phyloP scores from a whole-genome alignment of 2,888 invertebrate species.

The Steromphala cineraria region DNA sequence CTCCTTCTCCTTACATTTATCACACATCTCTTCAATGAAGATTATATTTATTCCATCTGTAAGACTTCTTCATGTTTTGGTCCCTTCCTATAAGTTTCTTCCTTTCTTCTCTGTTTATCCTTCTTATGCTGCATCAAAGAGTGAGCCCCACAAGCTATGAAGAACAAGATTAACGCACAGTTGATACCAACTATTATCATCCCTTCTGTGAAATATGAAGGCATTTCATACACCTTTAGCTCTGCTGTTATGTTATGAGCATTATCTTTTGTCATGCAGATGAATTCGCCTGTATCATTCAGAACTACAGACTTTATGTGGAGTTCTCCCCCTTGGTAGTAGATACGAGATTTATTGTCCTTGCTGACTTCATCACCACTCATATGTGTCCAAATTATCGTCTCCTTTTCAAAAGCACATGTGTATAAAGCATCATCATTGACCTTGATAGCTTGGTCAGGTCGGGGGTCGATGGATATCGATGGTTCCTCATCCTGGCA shows the following conservation, averaged over 20 bases:
- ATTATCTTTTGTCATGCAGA: slow-evolving; percentile 50
- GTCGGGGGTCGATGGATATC: slow-evolving; percentile 22
- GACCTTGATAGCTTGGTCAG: slow-evolving; percentile 22
- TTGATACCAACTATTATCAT: slow-evolving; percentile 60
- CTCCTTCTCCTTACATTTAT: no score
- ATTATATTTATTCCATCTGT: not conserved
- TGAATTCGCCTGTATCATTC: slow-evolving; percentile 67
- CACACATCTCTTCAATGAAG: no score
- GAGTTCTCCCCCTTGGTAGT: slow-evolving; percentile 47
- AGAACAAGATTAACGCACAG: slow-evolving; percentile 48
- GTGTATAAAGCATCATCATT: slow-evolving; percentile 25
- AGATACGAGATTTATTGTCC: slow-evolving; percentile 29
- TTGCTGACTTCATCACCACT: slow-evolving; percentile 36
- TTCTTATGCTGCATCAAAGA: slow-evolving; percentile 34
- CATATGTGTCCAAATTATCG: slow-evolving; percentile 25
- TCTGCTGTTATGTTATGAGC: slow-evolving; percentile 47
- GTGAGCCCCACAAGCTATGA: slow-evolving; percentile 48
- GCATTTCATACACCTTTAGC: slow-evolving; percentile 53
- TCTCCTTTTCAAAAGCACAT: slow-evolving; percentile 22
- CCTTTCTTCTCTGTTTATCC: not conserved
- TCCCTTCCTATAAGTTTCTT: slow-evolving; percentile 7
- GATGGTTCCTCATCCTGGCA: slow-evolving; percentile 18
- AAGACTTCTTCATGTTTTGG: not conserved
- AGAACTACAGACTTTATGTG: slow-evolving; percentile 58
- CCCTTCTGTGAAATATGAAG: slow-evolving; percentile 53